Evolutionary conservation across 2,113 vertebrate genomes (phyloP).

Genomic region (Alectura lathami): DNA sequence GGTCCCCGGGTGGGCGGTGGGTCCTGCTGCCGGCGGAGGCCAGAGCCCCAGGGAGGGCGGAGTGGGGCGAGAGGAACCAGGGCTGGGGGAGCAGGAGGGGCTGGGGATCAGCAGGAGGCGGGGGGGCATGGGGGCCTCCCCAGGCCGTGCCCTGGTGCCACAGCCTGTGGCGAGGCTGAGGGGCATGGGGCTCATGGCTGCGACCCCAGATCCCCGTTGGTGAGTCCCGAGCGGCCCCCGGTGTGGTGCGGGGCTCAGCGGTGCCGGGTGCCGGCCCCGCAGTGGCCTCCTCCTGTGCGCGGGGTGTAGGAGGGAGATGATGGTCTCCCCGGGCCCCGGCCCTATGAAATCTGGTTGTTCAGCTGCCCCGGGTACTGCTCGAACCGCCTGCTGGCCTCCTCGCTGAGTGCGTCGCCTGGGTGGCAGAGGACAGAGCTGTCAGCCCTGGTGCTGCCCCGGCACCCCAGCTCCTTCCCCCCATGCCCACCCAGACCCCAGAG

Average conservation of each 20-base stretch:
- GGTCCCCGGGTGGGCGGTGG: not conserved
- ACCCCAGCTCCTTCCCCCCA: fast-evolving
- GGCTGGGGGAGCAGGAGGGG: not conserved
- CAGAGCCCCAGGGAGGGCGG: not conserved
- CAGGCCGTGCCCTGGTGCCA: fast-evolving
- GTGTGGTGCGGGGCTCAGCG: not conserved
- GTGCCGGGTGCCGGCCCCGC: not conserved
- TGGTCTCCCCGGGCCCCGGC: not conserved
- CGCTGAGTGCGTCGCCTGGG: conserved; percentile 92
- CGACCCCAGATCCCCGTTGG: not conserved
- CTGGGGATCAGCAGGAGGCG: too few species aligned
- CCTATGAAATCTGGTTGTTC: conserved; percentile 92
- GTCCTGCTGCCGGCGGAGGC: not conserved
- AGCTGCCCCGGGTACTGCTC: conserved; percentile 95
- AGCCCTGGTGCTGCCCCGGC: fast-evolving
- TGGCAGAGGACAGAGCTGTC: fast-evolving
- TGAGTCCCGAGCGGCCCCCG: not conserved
- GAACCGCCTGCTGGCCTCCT: conserved; percentile 91
- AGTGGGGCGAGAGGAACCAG: not conserved
- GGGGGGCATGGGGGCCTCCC: not conserved
- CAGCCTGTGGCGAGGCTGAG: not conserved
- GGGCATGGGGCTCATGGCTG: not conserved
- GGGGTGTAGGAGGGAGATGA: not conserved
- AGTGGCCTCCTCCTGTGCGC: not conserved
- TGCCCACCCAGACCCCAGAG: not conserved